These are phyloP conservation scores for Canis aureus DNA, from an alignment of 2,113 vertebrate genomes.

Conservation along the genomic window DNA sequence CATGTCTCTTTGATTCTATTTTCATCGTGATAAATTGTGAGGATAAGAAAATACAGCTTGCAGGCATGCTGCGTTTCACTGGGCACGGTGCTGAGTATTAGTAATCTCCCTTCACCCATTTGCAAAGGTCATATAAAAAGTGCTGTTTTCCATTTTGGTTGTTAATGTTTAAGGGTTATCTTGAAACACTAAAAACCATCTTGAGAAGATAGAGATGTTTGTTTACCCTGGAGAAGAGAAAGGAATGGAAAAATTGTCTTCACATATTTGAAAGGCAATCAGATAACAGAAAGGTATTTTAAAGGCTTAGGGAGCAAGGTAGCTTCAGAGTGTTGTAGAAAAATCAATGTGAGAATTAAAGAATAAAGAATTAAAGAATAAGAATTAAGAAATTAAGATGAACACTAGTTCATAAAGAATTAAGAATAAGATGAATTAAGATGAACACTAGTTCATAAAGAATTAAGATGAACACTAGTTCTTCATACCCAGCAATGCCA, in stretches of 20 bases:
- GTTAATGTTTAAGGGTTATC: neutral
- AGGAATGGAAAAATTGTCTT: neutral
- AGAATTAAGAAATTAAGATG: neutral
- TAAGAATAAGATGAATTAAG: no score
- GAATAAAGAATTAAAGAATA: neutral
- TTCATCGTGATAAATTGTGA: slow-evolving; percentile 1
- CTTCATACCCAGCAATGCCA: neutral
- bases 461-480: neutral
- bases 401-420: neutral
- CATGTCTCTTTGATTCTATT: neutral
- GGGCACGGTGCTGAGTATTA: neutral
- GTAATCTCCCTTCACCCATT: neutral
- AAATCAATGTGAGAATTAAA: neutral
- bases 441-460: no score
- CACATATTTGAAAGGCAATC: neutral
- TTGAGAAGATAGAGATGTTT: neutral
- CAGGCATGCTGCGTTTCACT: neutral
- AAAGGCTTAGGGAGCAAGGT: neutral
- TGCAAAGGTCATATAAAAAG: neutral
- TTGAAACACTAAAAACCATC: neutral
- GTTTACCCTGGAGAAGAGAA: neutral
- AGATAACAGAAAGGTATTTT: slow-evolving; percentile 1
- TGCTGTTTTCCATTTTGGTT: neutral
- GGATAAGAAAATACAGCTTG: neutral
- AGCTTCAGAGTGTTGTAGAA: neutral